A percentile compares a stretch with the other conserved stretches of the same genome.
Evolutionary conservation across 2,797 vertebrate genomes (phyloP).

Genomic region (Hippopotamyrus pictus): DNA sequence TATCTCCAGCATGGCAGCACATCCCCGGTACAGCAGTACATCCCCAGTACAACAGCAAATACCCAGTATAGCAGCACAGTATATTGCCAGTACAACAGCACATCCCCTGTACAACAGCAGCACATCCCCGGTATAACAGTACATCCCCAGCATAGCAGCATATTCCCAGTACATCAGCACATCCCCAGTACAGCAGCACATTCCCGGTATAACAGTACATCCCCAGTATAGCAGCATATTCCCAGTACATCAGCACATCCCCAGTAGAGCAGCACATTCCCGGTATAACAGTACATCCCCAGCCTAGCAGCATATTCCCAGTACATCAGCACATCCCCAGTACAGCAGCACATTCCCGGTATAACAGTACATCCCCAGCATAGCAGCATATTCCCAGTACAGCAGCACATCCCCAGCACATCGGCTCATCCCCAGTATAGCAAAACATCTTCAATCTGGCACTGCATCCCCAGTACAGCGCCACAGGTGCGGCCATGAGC

Average conservation of each 20-base stretch:
- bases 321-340: background rate
- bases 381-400: background rate
- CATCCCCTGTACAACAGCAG: background rate
- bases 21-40: background rate
- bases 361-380: background rate
- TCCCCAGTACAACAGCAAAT: background rate
- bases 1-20: background rate
- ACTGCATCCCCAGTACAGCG: background rate
- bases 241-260: background rate
- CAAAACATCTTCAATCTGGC: background rate
- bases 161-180: background rate
- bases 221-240: background rate
- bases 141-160: background rate
- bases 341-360: background rate
- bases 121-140: background rate
- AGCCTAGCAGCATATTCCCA: background rate
- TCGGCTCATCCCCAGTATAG: background rate
- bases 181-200: background rate
- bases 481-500: background rate
- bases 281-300: fast-evolving
- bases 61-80: background rate
- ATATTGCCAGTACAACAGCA: background rate
- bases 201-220: background rate
- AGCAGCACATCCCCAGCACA: background rate
- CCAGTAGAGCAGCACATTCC: background rate